These are phyloP conservation scores for Elgonia sp. DNA, from an alignment of 2,888 invertebrate genomes.

Conservation along the genomic window DNA sequence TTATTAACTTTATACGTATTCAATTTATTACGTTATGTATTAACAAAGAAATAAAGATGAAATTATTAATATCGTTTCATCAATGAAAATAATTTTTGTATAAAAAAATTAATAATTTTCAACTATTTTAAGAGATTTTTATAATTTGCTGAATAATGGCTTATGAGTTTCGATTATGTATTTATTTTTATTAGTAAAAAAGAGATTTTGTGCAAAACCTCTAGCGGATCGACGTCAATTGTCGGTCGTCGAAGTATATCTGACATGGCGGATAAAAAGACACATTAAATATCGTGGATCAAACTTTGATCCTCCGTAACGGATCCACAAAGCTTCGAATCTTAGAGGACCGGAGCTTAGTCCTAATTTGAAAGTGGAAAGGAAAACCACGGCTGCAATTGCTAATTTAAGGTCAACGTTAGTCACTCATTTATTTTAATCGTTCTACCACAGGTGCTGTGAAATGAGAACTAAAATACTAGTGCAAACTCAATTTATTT, in stretches of 20 bases:
- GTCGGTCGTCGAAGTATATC: not conserved
- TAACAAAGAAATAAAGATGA: too few species aligned
- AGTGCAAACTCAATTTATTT: slow-evolving; percentile 71
- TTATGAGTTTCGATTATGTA: too few species aligned
- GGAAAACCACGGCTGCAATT: slow-evolving; percentile 86
- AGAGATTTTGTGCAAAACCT: too few species aligned
- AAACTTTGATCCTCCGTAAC: slow-evolving; percentile 84
- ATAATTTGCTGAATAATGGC: too few species aligned
- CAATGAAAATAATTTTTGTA: too few species aligned
- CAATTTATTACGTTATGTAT: not conserved
- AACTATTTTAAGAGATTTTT: too few species aligned
- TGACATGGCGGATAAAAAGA: slow-evolving; percentile 18
- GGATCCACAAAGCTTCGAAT: slow-evolving; percentile 86
- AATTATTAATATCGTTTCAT: too few species aligned
- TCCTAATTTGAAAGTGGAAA: slow-evolving; percentile 87
- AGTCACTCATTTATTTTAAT: slow-evolving; percentile 87
- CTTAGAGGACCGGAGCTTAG: slow-evolving; percentile 85
- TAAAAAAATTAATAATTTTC: too few species aligned
- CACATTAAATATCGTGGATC: slow-evolving; percentile 56
- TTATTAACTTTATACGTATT: not conserved
- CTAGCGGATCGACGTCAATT: too few species aligned
- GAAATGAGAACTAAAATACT: slow-evolving; percentile 71
- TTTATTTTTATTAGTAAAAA: too few species aligned
- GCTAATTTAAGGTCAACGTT: slow-evolving; percentile 86
- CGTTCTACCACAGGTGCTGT: slow-evolving; percentile 83